Percentiles rank a stretch among this genome's conserved stretches.
These are phyloP conservation scores for Ommatoiulus sabulosus DNA, from an alignment of 2,888 invertebrate species.

Conservation along the genomic window DNA sequence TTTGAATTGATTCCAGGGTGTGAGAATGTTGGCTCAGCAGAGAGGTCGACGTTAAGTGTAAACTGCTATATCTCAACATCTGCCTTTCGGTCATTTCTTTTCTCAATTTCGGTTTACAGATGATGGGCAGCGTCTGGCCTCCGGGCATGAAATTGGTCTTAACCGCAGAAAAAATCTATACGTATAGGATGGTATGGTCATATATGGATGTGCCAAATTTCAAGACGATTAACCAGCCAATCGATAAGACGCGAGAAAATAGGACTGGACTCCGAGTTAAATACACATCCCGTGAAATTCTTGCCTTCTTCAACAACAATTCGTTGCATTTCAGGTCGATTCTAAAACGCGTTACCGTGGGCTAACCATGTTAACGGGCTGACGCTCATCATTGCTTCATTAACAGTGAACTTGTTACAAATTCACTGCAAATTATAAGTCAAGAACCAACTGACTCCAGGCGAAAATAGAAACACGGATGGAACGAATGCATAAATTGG, in stretches of 20 bases:
- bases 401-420: neutral
- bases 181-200: neutral
- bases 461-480: neutral
- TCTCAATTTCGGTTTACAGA: conserved; percentile 43
- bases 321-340: neutral
- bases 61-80: conserved; percentile 35
- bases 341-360: neutral
- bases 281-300: neutral
- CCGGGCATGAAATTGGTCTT: conserved; percentile 14
- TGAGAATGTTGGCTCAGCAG: neutral
- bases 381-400: conserved; percentile 1
- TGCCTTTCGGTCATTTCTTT: conserved; percentile 30
- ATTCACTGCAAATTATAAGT: conserved; percentile 16
- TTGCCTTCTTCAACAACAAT: neutral
- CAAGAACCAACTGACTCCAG: neutral
- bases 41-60: conserved; percentile 19
- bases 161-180: conserved; percentile 18
- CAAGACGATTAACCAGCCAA: conserved; percentile 32
- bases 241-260: neutral
- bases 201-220: conserved; percentile 43
- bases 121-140: conserved; percentile 24
- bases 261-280: neutral
- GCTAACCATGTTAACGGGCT: neutral
- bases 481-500: neutral
- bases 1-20: neutral